Base-by-base conservation (phyloP, 2,888 invertebrate species). In the Dynastes hyllus region DNA sequence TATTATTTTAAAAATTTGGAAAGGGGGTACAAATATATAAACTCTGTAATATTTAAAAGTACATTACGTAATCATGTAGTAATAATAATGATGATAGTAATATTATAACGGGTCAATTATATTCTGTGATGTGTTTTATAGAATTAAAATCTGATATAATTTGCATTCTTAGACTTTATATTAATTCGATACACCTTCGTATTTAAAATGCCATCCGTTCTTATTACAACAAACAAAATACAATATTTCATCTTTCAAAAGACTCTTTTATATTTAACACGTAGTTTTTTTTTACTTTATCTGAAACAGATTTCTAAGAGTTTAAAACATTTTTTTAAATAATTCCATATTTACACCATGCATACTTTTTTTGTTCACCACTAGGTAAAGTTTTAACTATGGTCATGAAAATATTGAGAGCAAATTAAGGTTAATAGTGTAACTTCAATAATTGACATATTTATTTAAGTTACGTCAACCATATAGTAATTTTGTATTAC, bases 291-390 rank as follows among this genome's bases (percentile, higher is more conserved):
- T 32, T 29, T 29, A 51, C 4, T 29, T 32, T 58, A 22, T 16
- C 22, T 58, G 22, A 16, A 58, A 73, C 73, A 61, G 53, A 70
- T 73, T 53, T 40, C 58, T 73, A 73, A 37, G 55, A 53, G 16
- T 58, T 58, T 73, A 73, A 61, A 58, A 73, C 58, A 40, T 37
- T 53, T 70, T 27, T 22, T 29, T 73, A 37, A 55, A 45, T 58
- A 67, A 67, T 67, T 50, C 53, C n/a, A 70, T 73, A 73, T 61
- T n/a, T 67, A 73, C 55, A 73, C 9, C 73, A 73, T 73, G 73
- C 73, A 73, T 58, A 11, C 58, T 73, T 69, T 73, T 58, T 58
- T 73, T 61, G n/a, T 40, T 58, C 1, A 27, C 55, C 45, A 11
- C 45, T 45, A 58, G 32, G 37, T 55, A 71, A 71, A 37, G 71